Percentiles rank a stretch among this genome's conserved stretches.
These are phyloP conservation scores for Dasyprocta punctata DNA, from an alignment of 2,113 vertebrate species.

Conservation along the genomic window DNA sequence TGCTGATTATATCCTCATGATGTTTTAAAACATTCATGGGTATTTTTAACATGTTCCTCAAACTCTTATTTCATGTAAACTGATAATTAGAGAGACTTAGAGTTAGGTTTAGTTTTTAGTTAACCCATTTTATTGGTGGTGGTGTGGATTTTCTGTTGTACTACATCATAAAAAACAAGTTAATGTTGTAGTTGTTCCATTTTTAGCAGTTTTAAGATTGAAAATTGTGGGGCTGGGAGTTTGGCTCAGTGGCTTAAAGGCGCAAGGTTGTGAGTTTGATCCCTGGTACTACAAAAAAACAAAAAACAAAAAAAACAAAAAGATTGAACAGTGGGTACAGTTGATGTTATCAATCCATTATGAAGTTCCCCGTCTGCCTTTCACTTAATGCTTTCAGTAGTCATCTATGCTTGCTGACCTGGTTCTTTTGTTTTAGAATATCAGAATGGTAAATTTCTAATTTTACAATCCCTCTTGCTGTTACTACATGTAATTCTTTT, in stretches of 20 bases:
- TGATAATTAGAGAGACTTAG: not conserved
- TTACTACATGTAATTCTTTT: not conserved
- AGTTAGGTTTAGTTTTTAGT: not conserved
- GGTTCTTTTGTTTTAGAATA: not conserved
- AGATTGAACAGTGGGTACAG: not conserved
- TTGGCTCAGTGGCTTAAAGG: too few relatives aligned
- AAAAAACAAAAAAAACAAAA: too few relatives aligned
- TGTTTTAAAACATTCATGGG: not conserved
- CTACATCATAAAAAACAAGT: not conserved
- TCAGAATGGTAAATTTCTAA: not conserved
- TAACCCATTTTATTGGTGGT: not conserved
- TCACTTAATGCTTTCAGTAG: not conserved
- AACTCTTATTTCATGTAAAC: not conserved
- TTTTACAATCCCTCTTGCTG: not conserved
- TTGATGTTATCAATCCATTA: not conserved
- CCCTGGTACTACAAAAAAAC: too few relatives aligned
- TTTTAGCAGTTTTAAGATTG: not conserved
- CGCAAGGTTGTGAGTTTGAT: too few relatives aligned
- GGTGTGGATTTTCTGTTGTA: not conserved
- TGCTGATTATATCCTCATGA: not conserved
- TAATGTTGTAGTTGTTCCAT: not conserved
- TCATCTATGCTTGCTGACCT: not conserved
- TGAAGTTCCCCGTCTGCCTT: not conserved
- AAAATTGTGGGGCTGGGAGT: too few relatives aligned
- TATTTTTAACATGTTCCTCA: not conserved